Conservation (phyloP, 2,888 invertebrate species). For the Tetragonisca angustula region DNA sequence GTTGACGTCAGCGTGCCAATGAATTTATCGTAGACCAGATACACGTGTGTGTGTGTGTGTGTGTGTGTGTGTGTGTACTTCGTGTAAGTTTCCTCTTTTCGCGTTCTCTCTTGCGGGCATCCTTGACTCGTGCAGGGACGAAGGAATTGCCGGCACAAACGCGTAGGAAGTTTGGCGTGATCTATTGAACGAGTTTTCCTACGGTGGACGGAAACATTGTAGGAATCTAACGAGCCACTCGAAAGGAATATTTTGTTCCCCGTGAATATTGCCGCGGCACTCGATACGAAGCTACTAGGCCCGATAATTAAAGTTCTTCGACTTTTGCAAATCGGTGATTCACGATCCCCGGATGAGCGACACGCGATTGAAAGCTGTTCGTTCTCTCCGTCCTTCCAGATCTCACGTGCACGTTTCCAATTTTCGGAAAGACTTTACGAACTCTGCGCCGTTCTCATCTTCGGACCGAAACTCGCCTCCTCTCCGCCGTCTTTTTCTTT, state of each 20-base stretch:
- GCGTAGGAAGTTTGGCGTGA: slow-evolving; percentile 71
- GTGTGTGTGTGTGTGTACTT: neutral
- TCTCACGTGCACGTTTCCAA: slow-evolving; percentile 48
- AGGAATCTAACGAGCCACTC: slow-evolving; percentile 72
- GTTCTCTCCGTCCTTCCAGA: slow-evolving; percentile 16
- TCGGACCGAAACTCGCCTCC: neutral
- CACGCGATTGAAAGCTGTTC: slow-evolving; percentile 24
- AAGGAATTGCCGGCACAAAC: slow-evolving; percentile 66
- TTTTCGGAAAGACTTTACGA: slow-evolving; percentile 49
- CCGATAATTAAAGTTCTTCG: slow-evolving; percentile 53
- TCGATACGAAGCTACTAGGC: slow-evolving; percentile 23
- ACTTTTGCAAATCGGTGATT: slow-evolving; percentile 41
- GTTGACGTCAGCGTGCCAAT: too few relatives aligned
- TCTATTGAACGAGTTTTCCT: slow-evolving; percentile 71
- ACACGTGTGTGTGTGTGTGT: neutral
- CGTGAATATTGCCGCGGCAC: slow-evolving; percentile 7
- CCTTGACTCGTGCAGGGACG: slow-evolving; percentile 47
- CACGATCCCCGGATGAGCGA: slow-evolving; percentile 11
- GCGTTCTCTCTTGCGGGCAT: slow-evolving; percentile 56
- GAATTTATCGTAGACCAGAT: neutral
- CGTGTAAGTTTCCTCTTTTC: slow-evolving; percentile 12
- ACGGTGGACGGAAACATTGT: slow-evolving; percentile 50
- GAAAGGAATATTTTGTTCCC: slow-evolving; percentile 70
- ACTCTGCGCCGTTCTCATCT: slow-evolving; percentile 1
- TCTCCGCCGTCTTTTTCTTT: too few relatives aligned